Conservation (phyloP, 2,888 invertebrate species). For the Creontiades dilutus region DNA sequence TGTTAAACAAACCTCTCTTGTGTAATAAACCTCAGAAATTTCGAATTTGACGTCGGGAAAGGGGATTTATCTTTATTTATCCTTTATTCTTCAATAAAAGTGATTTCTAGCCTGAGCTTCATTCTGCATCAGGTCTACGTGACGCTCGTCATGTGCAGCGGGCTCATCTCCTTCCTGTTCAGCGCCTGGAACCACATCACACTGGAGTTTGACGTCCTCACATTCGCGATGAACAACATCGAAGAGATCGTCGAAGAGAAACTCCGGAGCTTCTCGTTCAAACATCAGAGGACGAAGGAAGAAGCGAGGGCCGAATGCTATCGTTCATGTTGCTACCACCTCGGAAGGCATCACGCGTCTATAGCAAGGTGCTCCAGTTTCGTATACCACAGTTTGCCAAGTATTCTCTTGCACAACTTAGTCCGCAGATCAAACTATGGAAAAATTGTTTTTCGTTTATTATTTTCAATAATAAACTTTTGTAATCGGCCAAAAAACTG, state of each 20-base stretch:
- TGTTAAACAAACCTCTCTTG: too few relatives aligned
- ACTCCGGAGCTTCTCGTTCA: neutral
- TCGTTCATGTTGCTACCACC: neutral
- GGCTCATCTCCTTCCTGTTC: neutral
- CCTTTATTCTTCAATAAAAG: too few relatives aligned
- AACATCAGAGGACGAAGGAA: neutral
- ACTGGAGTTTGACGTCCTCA: slow-evolving; percentile 8
- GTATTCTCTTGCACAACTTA: too few relatives aligned
- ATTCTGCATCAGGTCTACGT: neutral
- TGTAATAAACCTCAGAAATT: too few relatives aligned
- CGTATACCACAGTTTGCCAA: too few relatives aligned
- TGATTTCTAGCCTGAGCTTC: too few relatives aligned
- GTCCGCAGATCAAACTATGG: too few relatives aligned
- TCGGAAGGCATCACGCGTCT: slow-evolving; percentile 43
- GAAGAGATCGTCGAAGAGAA: slow-evolving; percentile 36
- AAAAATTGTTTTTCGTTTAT: too few relatives aligned
- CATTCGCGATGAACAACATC: neutral
- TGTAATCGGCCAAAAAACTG: too few relatives aligned
- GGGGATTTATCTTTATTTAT: too few relatives aligned
- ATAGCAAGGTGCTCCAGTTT: neutral
- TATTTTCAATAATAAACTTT: too few relatives aligned
- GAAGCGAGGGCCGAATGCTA: neutral
- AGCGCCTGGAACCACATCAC: slow-evolving; percentile 45
- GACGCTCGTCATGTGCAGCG: neutral
- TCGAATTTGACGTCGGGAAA: too few relatives aligned